Evolutionary conservation across 2,113 vertebrate species (phyloP), one percentile per base, ranked within the genome.

Genomic region (Xiphophorus couchianus): DNA sequence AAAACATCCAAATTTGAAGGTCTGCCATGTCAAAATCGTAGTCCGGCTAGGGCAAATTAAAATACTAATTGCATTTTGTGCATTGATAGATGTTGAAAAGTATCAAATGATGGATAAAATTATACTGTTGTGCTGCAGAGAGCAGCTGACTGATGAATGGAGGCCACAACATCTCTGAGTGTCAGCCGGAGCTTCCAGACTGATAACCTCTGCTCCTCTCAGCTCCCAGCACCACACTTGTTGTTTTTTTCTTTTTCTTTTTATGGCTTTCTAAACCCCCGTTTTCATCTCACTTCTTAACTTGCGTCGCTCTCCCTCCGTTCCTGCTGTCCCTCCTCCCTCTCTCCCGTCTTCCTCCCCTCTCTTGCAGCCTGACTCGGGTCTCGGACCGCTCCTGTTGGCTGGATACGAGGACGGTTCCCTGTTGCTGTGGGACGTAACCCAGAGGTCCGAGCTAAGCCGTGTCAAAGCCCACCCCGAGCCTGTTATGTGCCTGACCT

Each of bases 351-450:
- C 75, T 3, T 60, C 71, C 80, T 76, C 69, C 67, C 64, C 65
- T 85, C 67, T 58, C 71, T 68, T 51, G 5, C 89, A 99, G 97
- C 90, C 94, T 7, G 69, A 58, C 69, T 84, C 91, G 3, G 94
- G 92, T 70, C 61, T 86, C 12, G 91, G 90, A 39, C 97, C 96
- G 2, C 82, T 96, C 73, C 95, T 99, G 71, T 82, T 98, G 88
- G 96, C 93, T 4, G 97, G 98, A 70, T 98, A 98, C 11, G 98
- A 99, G 94, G 95, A 97, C 0, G 97, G 98, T 74, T 97, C 97
- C 0, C 86, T 99, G 82, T 69, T 94, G 84, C 95, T 99, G 74
- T 99, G 97, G 97, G 96, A 96, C 78, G 68, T 98, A 83, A 94
- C 95, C 8, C 93, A 86, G 88, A 93, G 94, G 86, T 94, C 91